These are phyloP conservation scores for Bubalus kerabau DNA, from an alignment of 2,113 vertebrate species.

Conservation along the genomic window DNA sequence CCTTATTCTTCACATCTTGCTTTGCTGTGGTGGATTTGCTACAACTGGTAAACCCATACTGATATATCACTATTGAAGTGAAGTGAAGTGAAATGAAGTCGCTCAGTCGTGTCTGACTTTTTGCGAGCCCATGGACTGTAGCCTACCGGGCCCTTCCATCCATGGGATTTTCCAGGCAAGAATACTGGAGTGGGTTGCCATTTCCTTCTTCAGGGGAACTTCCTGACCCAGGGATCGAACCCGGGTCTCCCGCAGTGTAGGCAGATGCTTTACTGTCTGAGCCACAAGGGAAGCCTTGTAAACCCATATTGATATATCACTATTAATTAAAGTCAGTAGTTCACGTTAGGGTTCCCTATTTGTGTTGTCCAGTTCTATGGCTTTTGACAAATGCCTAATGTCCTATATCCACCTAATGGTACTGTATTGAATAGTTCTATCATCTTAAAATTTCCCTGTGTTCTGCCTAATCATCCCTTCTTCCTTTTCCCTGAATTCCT, in stretches of 20 bases:
- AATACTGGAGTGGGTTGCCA: too few species aligned
- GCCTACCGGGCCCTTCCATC: too few species aligned
- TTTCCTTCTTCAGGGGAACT: too few species aligned
- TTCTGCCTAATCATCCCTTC: background rate
- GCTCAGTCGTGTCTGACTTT: too few species aligned
- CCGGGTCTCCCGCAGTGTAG: too few species aligned
- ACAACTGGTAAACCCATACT: background rate
- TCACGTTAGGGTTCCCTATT: background rate
- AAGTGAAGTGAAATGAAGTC: too few species aligned
- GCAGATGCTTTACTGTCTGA: fast-evolving
- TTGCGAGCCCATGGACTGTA: too few species aligned
- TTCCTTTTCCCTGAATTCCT: background rate
- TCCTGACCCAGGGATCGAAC: too few species aligned
- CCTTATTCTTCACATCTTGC: background rate
- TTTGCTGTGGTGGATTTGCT: background rate
- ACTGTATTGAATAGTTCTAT: background rate
- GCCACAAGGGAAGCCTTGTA: background rate
- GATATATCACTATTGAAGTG: background rate
- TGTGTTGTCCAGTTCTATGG: background rate
- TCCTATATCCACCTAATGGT: background rate
- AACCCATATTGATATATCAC: background rate
- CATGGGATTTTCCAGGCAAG: too few species aligned
- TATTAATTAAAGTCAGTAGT: background rate
- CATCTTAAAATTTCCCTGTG: background rate
- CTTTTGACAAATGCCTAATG: background rate